phyloP scores from a whole-genome alignment of 1,140 invertebrate genomes.

The Drosophila novamexicana region DNA sequence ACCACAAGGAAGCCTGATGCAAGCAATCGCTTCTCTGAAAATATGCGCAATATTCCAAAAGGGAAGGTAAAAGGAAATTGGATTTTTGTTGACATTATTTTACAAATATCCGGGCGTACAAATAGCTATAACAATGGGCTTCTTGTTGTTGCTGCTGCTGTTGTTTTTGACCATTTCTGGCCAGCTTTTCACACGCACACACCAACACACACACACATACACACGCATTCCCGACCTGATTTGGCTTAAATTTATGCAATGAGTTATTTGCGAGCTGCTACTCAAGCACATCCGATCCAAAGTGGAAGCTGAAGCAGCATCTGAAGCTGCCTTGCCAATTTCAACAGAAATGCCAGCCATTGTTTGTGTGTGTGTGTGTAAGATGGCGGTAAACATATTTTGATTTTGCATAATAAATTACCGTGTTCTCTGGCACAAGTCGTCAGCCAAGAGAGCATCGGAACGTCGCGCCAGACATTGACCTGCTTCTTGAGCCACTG shows the following conservation, averaged over 20 bases:
- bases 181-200: not conserved
- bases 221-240: constrained; percentile 1
- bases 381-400: constrained; percentile 39
- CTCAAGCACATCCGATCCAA: constrained; percentile 33
- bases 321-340: constrained; percentile 36
- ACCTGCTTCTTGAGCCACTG: constrained; percentile 25
- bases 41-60: constrained; percentile 62
- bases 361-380: constrained; percentile 16
- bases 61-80: constrained; percentile 81
- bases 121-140: constrained; percentile 44
- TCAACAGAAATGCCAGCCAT: constrained; percentile 16
- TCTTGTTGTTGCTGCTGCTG: not conserved
- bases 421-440: constrained; percentile 29
- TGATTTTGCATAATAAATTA: constrained; percentile 70
- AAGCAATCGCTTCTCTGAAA: constrained; percentile 10
- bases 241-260: constrained; percentile 16
- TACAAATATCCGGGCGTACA: constrained; percentile 71
- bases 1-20: too few species aligned
- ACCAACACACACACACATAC: constrained; percentile 19
- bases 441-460: constrained; percentile 5
- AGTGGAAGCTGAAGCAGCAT: constrained; percentile 16
- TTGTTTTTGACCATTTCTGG: constrained; percentile 14
- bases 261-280: constrained; percentile 38
- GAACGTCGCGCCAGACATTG: not conserved
- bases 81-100: constrained; percentile 84